Conservation (phyloP, 2,888 invertebrate genomes). For the Drosophila nr. fundita region DNA sequence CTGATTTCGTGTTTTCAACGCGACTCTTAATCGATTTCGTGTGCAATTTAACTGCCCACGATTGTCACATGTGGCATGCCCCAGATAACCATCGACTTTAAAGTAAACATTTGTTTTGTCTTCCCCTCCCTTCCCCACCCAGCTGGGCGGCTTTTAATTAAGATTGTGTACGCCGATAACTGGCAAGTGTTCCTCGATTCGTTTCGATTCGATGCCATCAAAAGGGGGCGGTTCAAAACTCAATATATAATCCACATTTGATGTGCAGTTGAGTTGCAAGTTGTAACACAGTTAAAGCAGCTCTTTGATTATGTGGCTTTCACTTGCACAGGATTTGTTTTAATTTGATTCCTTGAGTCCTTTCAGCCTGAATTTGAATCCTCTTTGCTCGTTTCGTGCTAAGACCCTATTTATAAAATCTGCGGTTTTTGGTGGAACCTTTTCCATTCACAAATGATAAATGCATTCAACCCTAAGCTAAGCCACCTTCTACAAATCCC, state of each 20-base stretch:
- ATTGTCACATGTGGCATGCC: slow-evolving; percentile 59
- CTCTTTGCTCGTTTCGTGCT: not conserved
- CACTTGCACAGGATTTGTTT: not conserved
- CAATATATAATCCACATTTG: slow-evolving; percentile 30
- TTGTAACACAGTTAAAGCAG: slow-evolving; percentile 1
- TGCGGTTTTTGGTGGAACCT: not conserved
- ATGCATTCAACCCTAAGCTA: not conserved
- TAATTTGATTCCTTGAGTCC: not conserved
- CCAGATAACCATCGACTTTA: slow-evolving; percentile 62
- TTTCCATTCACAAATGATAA: not conserved
- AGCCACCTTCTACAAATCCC: not conserved
- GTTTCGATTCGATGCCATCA: slow-evolving; percentile 34
- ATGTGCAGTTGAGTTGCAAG: slow-evolving; percentile 1
- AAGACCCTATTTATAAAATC: not conserved
- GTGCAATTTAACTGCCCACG: slow-evolving; percentile 65
- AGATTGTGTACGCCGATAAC: slow-evolving; percentile 70
- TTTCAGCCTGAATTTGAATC: not conserved
- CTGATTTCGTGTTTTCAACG: slow-evolving; percentile 71
- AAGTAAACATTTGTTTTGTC: slow-evolving; percentile 75
- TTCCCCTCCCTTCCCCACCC: slow-evolving; percentile 10
- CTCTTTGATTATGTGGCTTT: not conserved
- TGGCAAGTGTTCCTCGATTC: slow-evolving; percentile 49
- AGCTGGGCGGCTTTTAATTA: slow-evolving; percentile 69
- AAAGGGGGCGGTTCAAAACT: slow-evolving; percentile 35
- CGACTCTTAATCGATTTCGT: slow-evolving; percentile 68